phyloP scores from a whole-genome alignment of 1,140 invertebrate species.

The Tetramorium parvispinum region DNA sequence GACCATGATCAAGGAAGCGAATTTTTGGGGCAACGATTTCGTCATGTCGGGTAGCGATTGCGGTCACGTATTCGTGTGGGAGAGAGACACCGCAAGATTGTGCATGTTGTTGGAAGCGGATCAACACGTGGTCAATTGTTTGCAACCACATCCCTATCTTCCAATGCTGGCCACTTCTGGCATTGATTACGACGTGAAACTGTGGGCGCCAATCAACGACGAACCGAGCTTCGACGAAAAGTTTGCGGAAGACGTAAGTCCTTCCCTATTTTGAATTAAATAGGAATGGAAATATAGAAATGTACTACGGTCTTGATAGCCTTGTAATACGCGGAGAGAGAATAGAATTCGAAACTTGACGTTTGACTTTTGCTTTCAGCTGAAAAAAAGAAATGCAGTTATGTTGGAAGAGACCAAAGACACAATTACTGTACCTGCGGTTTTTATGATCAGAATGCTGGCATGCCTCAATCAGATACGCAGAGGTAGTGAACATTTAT shows the following conservation, averaged over 20 bases:
- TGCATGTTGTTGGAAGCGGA: slow-evolving; percentile 94
- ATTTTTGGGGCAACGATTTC: slow-evolving; percentile 94
- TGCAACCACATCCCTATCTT: slow-evolving; percentile 94
- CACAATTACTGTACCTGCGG: slow-evolving; percentile 95
- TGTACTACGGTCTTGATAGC: background rate
- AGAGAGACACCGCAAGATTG: slow-evolving; percentile 88
- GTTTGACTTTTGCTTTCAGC: slow-evolving; percentile 85
- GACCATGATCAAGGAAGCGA: slow-evolving; percentile 96
- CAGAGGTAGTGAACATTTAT: slow-evolving; percentile 85
- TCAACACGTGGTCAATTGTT: slow-evolving; percentile 94
- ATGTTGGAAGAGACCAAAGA: slow-evolving; percentile 96
- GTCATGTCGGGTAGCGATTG: slow-evolving; percentile 96
- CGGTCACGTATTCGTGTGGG: slow-evolving; percentile 92
- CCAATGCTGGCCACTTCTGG: slow-evolving; percentile 95
- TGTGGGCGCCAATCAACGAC: slow-evolving; percentile 91
- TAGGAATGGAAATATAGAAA: background rate
- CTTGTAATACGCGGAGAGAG: background rate
- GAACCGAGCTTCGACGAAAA: slow-evolving; percentile 88
- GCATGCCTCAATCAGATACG: slow-evolving; percentile 92
- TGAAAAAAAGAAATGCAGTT: slow-evolving; percentile 93
- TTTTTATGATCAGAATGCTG: slow-evolving; percentile 95
- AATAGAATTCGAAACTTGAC: background rate
- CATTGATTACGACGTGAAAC: slow-evolving; percentile 96
- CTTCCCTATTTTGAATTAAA: background rate
- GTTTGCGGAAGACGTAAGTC: slow-evolving; percentile 90